Evolutionary conservation across 2,113 vertebrate genomes (phyloP).

Genomic region (Patagioenas fasciata): DNA sequence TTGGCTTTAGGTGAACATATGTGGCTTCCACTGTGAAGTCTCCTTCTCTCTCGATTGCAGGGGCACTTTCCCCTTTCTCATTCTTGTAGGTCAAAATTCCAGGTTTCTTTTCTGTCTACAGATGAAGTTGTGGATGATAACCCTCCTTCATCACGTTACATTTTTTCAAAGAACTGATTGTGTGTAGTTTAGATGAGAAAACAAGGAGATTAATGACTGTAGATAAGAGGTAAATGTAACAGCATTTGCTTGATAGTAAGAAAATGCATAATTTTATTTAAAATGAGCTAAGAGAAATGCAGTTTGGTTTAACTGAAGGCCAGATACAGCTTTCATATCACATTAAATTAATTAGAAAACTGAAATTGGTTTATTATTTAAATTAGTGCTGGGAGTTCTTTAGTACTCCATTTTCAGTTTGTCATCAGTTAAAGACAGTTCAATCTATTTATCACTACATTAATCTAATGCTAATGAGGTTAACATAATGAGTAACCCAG

Average conservation of each 20-base stretch:
- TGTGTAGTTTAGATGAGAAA: neutral
- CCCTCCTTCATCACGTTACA: neutral
- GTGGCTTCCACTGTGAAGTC: neutral
- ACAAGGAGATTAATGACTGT: neutral
- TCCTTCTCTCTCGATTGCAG: neutral
- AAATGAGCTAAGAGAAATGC: slow-evolving; percentile 32
- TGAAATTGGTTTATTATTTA: slow-evolving; percentile 31
- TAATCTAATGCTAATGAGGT: slow-evolving; percentile 57
- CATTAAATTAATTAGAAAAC: neutral
- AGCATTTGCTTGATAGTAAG: neutral
- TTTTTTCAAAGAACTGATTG: neutral
- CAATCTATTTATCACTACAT: slow-evolving; percentile 49
- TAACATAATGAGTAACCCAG: slow-evolving; percentile 50
- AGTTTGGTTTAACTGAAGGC: slow-evolving; percentile 3
- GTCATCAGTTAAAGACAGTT: slow-evolving; percentile 39
- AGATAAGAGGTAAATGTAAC: neutral
- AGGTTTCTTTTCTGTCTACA: neutral
- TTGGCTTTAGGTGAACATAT: neutral
- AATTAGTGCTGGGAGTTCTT: slow-evolving; percentile 24
- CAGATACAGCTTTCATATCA: neutral
- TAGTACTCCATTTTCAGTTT: slow-evolving; percentile 26
- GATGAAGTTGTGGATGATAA: neutral
- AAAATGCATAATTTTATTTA: slow-evolving; percentile 6
- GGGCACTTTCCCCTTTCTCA: neutral
- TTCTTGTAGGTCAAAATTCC: neutral